Conservation (phyloP, 2,888 invertebrate species). For the Phengaris alcon region DNA sequence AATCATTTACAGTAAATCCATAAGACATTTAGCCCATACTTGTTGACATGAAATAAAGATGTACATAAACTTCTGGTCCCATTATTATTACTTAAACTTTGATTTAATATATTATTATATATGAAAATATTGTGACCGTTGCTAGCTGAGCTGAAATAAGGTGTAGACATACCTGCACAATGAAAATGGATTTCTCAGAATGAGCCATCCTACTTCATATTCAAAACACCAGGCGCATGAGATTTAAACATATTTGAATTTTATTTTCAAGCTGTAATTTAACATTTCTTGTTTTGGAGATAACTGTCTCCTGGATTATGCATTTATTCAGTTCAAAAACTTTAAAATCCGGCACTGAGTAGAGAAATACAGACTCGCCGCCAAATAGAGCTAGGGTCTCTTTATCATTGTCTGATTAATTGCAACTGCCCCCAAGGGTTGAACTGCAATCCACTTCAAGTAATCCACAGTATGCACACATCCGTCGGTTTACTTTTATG, state of each 20-base stretch:
- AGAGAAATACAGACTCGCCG: neutral
- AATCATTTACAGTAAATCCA: too few relatives aligned
- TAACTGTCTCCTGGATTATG: neutral
- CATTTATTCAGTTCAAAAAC: neutral
- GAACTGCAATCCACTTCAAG: slow-evolving; percentile 66
- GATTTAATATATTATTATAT: neutral
- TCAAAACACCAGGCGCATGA: slow-evolving; percentile 54
- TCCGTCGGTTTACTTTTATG: slow-evolving; percentile 35
- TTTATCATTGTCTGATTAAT: slow-evolving; percentile 2
- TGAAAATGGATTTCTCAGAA: slow-evolving; percentile 83
- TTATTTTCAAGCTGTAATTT: slow-evolving; percentile 45
- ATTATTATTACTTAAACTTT: neutral
- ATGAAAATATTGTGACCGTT: neutral
- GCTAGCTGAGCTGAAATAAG: slow-evolving; percentile 6
- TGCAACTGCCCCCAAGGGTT: slow-evolving; percentile 57
- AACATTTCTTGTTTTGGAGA: neutral
- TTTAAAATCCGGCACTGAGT: neutral
- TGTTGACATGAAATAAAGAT: too few relatives aligned
- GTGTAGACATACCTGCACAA: slow-evolving; percentile 83
- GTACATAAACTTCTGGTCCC: neutral
- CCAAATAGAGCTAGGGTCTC: neutral
- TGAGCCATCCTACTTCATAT: slow-evolving; percentile 78
- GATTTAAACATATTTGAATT: slow-evolving; percentile 49
- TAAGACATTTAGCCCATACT: too few relatives aligned
- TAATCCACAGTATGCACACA: slow-evolving; percentile 52